Evolutionary conservation across 2,888 invertebrate species (phyloP), one percentile per base, ranked within the genome.

Genomic region (Pecten maximus): DNA sequence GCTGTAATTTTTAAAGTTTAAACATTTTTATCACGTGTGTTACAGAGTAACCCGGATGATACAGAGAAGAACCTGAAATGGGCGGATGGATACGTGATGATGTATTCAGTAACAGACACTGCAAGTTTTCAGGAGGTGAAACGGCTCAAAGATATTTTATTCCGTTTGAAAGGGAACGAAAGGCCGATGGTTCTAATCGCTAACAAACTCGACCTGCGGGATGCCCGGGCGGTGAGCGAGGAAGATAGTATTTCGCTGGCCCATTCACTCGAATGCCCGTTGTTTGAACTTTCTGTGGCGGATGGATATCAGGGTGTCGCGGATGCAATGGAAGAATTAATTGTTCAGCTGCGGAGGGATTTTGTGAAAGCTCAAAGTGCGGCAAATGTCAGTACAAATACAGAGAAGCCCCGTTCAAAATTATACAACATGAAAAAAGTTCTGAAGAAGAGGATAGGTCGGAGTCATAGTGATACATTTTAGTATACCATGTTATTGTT

Each of bases 71-170:
- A 96, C 91, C 97, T 98, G 40, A 98, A 98, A 96, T 99, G 99
- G 99, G 99, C 98, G 0, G 99, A 99, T 96, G 99, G 98, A 0
- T 97, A 98, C 91, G 97, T 98, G 90, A 97, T 99, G 87, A 98
- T 99, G 44, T 99, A 99, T 97, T 98, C 99, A 89, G 98, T 99
- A 96, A 99, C 98, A 0, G 99, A 99, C 97, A 97, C 98, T 88
- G 97, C 97, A 93, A 98, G 98, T 40, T 98, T 99, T 97, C 98
- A 98, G 96, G 98, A 98, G 96, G 98, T 98, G 90, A 97, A 98
- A 90, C 97, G 98, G 90, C 98, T 98, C 60, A 94, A 94, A 89
- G 94, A 94, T 90, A 74, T 88, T 15, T 89, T 95, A 12, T 88
- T 92, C 87, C 93, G 92, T 54, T 23, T 92, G n/a, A 95, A 94